Percentiles rank a stretch among this genome's conserved stretches.
phyloP scores from a whole-genome alignment of 1,140 invertebrate species.

The Marisa cornuarietis region DNA sequence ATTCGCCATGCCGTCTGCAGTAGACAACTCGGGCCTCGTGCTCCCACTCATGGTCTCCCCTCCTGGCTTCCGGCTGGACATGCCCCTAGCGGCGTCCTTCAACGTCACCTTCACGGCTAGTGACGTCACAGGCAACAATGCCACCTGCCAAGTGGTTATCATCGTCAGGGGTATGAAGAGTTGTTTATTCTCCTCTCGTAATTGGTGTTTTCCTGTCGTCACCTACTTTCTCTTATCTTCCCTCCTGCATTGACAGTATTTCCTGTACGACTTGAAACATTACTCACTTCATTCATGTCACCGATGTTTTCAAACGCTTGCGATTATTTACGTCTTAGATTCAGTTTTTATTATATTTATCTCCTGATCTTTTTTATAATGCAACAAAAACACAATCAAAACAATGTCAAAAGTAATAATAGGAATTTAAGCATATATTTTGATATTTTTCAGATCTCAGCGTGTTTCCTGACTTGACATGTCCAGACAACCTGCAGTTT shows the following conservation, averaged over 20 bases:
- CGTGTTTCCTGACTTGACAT: not conserved
- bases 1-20: conserved; percentile 13
- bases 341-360: too few relatives aligned
- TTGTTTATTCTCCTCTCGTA: not conserved
- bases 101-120: conserved; percentile 35
- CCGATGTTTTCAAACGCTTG: too few relatives aligned
- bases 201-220: not conserved
- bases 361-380: too few relatives aligned
- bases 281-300: too few relatives aligned
- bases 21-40: conserved; percentile 40
- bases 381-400: too few relatives aligned
- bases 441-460: not conserved
- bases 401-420: too few relatives aligned
- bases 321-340: too few relatives aligned
- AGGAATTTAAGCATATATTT: too few relatives aligned
- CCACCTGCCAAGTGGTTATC: conserved; percentile 30
- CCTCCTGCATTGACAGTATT: too few relatives aligned
- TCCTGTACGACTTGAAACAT: too few relatives aligned
- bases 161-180: conserved; percentile 31
- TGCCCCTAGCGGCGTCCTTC: not conserved
- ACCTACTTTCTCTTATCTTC: not conserved
- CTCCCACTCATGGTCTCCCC: conserved; percentile 23
- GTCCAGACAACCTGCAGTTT: conserved; percentile 11
- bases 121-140: conserved; percentile 30
- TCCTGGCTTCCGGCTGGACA: conserved; percentile 7